These are phyloP conservation scores for Drosophila lacertosa DNA, from an alignment of 1,140 invertebrate genomes.

Conservation along the genomic window DNA sequence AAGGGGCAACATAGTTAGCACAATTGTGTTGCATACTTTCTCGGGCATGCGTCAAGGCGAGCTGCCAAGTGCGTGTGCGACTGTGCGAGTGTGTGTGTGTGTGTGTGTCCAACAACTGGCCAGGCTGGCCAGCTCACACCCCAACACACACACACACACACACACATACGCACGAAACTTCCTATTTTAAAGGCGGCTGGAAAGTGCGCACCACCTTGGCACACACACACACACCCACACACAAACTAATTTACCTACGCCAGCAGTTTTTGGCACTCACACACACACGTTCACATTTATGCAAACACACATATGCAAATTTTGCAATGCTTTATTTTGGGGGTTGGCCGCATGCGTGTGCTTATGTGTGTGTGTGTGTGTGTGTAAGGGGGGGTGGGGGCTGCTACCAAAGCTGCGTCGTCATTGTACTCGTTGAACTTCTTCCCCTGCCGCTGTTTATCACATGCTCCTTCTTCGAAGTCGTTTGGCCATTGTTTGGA, in stretches of 20 bases:
- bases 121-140: conserved; percentile 36
- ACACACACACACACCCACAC: conserved; percentile 35
- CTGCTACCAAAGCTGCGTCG: conserved; percentile 29
- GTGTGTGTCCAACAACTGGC: conserved; percentile 59
- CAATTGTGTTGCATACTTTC: conserved; percentile 79
- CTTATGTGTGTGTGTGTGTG: conserved; percentile 15
- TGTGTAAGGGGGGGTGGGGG: conserved; percentile 19
- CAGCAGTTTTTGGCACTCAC: conserved; percentile 65
- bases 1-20: conserved; percentile 73
- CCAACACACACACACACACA: conserved; percentile 14
- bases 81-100: conserved; percentile 26
- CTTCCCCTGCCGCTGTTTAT: not conserved
- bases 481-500: conserved; percentile 75
- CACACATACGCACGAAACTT: conserved; percentile 34
- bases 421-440: conserved; percentile 47
- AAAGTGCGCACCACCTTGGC: conserved; percentile 44
- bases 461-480: conserved; percentile 14
- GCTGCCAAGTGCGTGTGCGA: conserved; percentile 39
- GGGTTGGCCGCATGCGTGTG: conserved; percentile 51
- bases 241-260: conserved; percentile 77
- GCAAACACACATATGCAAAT: conserved; percentile 73
- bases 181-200: conserved; percentile 55
- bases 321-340: conserved; percentile 65
- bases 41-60: conserved; percentile 72
- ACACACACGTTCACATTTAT: conserved; percentile 38